Evolutionary conservation across 2,888 invertebrate genomes (phyloP).

Genomic region (Eilema caniola): DNA sequence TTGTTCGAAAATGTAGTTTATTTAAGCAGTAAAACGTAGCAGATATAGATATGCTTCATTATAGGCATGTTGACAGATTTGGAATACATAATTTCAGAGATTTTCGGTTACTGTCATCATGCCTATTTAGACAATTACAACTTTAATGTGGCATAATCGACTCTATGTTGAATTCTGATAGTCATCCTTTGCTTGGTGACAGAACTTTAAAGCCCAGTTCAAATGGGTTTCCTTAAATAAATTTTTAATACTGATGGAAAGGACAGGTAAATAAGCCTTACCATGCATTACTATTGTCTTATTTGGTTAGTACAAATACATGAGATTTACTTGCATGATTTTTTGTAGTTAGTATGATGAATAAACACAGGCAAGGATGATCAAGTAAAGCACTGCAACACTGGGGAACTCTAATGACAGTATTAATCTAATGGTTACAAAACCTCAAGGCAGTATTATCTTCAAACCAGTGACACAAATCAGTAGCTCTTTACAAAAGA

Average conservation of each 20-base stretch:
- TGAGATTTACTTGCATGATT: conserved; percentile 78
- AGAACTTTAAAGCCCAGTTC: conserved; percentile 51
- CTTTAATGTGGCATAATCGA: neutral
- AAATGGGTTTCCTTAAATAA: conserved; percentile 53
- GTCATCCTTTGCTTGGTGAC: conserved; percentile 9
- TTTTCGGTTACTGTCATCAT: neutral
- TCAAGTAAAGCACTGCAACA: conserved; percentile 87
- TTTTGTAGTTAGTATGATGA: conserved; percentile 82
- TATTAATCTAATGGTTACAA: conserved; percentile 84
- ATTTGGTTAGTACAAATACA: conserved; percentile 74
- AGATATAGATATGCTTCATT: conserved; percentile 12
- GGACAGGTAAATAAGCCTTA: conserved; percentile 72
- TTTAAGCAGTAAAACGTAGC: conserved; percentile 54
- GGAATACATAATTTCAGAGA: neutral
- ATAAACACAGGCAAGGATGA: conserved; percentile 88
- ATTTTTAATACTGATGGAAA: conserved; percentile 49
- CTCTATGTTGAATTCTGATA: neutral
- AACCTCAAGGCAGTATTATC: conserved; percentile 85
- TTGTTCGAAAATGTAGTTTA: conserved; percentile 57
- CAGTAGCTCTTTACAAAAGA: conserved; percentile 86
- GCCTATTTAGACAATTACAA: neutral
- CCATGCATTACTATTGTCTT: conserved; percentile 73
- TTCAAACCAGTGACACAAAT: conserved; percentile 86
- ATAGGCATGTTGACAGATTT: neutral
- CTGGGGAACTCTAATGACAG: conserved; percentile 83